Base-by-base conservation (phyloP, 2,888 invertebrate genomes). In the Leptopilina drosophilae region DNA sequence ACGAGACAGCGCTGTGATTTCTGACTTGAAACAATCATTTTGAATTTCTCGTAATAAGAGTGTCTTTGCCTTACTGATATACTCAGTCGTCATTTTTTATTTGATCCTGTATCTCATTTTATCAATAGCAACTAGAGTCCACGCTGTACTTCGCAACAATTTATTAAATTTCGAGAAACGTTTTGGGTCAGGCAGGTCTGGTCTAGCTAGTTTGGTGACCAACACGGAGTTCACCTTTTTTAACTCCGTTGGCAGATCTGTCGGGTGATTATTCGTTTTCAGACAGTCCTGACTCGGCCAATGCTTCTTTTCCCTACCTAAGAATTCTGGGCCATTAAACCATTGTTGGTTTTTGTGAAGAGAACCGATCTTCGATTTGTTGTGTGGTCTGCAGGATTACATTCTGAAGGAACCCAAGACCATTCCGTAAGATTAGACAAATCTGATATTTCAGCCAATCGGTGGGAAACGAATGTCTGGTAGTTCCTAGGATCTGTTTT, bases 371-470 rank as follows among this genome's bases (percentile, higher is more conserved):
- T n/a, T 56, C 56, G 56, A 2, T 56, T 56, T 0, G 81, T 82
- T 3, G 85, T 83, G 14, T 83, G 83, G 66, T 87, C 86, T 0
- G 87, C 87, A 0, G 85, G 80, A 73, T 87, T 87, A 9, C 78
- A 26, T n/a, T 77, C 64, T 2, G 86, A 78, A 0, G 85, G 82
- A 0, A 85, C 79, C 85, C 86, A 86, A 46, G 76, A 75, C 83
- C 85, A 85, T 62, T 83, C 82, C 7, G 20, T 9, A 0, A 33
- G 9, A 20, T 77, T 12, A 0, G 85, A 85, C 5, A 82, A 62
- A 14, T 84, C 85, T 64, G 73, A 76, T 26, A 86, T 86, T 64
- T 85, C 85, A 3, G 83, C 83, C 8, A 86, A 62, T 12, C 86
- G 78, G 76, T 87, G 83, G 5, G 82, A 78, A 2, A 84, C 82